Conservation (phyloP, 1,140 invertebrate genomes). For the Cheumatopsyche charites region DNA sequence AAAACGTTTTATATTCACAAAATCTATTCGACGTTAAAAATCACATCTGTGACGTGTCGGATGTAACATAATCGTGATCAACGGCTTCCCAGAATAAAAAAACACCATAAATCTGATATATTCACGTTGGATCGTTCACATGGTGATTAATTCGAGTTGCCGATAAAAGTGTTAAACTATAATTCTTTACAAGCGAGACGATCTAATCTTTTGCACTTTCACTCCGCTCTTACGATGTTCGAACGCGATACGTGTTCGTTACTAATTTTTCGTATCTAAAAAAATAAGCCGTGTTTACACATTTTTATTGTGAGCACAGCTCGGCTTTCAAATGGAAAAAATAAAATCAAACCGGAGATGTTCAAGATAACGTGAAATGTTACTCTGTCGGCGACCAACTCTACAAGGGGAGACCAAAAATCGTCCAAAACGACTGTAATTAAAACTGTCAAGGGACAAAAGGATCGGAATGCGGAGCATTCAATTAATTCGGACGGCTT, state of each 20-base stretch:
- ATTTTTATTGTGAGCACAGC: background rate
- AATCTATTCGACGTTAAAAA: no score
- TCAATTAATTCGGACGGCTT: conserved; percentile 44
- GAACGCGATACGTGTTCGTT: conserved; percentile 4
- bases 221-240: background rate
- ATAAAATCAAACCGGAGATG: conserved; percentile 31
- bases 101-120: conserved; percentile 4
- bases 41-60: conserved; percentile 7
- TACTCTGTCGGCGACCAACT: conserved; percentile 36
- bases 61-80: conserved; percentile 2
- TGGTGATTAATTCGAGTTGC: conserved; percentile 17
- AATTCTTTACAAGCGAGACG: conserved; percentile 19
- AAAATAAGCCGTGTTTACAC: conserved; percentile 15
- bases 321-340: background rate
- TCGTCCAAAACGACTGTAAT: conserved; percentile 41
- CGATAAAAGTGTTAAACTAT: conserved; percentile 21
- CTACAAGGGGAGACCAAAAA: conserved; percentile 31
- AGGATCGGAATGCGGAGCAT: conserved; percentile 38
- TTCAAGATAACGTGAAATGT: conserved; percentile 27
- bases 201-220: conserved; percentile 12
- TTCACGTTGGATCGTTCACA: background rate
- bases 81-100: conserved; percentile 3
- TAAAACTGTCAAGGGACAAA: conserved; percentile 45
- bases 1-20: background rate
- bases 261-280: conserved; percentile 11